Evolutionary conservation across 2,113 vertebrate genomes (phyloP), one percentile per base, ranked within the genome.

Genomic region (Boleophthalmus pectinirostris): DNA sequence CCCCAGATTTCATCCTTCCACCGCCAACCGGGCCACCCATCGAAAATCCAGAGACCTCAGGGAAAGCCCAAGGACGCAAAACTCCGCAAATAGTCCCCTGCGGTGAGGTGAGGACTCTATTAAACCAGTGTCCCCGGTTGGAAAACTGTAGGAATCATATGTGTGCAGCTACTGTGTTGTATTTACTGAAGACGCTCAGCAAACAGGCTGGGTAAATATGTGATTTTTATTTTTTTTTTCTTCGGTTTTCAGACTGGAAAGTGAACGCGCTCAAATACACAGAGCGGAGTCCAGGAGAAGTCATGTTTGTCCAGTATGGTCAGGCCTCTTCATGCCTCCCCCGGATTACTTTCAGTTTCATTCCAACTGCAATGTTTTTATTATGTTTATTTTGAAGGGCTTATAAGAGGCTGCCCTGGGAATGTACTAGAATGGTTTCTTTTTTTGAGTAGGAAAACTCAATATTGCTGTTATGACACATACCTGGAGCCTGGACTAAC

Each of bases 101-200:
- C 79, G 88, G 88, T 76, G 57, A 71, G 67, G 79, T 35, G 61
- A 73, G 84, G 70, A 86, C 78, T 64, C 74, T 56, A 8, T 82
- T 70, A 79, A 78, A 73, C 73, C 70, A 11, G 70, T 75, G 75
- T 68, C 29, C 75, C 38, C 69, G 73, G 78, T 75, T 79, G 33
- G 64, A 64, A 12, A 18, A 66, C 56, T 53, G 61, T 70, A 2
- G 68, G 25, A 33, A 57, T 63, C 13, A 1, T 29, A 47, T 87
- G 82, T 85, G 66, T 82, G 80, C 61, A 51, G 67, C 69, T 73
- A 82, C 84, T 88, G 80, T 87, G 38, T 73, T 70, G 23, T 87
- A 80, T 91, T 87, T 90, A 85, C 81, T 33, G 74, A 84, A 78
- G 69, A 70, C 67, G 73, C 56, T 82, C 70, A 61, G 88, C 78